Percentiles rank a stretch among this genome's conserved stretches.
Conservation (phyloP, 2,888 invertebrate species). For the Cheilosia grossa region DNA sequence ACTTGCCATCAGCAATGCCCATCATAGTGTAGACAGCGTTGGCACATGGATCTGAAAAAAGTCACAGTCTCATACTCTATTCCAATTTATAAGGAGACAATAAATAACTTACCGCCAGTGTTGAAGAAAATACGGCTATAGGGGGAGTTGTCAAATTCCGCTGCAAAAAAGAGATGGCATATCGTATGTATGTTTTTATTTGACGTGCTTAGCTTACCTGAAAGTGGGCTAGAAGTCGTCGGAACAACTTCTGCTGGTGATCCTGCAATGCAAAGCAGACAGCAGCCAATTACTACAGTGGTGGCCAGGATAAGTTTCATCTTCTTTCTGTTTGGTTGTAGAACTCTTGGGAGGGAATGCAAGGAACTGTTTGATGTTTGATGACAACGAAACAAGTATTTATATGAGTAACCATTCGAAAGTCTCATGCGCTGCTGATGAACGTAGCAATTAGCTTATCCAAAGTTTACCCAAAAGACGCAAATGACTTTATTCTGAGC, state of each 20-base stretch:
- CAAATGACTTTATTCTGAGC: slow-evolving; percentile 22
- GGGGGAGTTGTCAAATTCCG: not conserved
- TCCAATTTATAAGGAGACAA: not conserved
- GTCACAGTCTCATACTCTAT: not conserved
- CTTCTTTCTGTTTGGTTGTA: not conserved
- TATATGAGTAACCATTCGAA: slow-evolving; percentile 9
- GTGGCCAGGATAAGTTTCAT: slow-evolving; percentile 38
- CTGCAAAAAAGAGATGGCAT: slow-evolving; percentile 6
- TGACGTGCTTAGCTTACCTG: slow-evolving; percentile 5
- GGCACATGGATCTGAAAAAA: slow-evolving; percentile 49
- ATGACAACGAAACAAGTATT: slow-evolving; percentile 6
- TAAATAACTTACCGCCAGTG: slow-evolving; percentile 27
- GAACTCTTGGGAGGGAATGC: slow-evolving; percentile 10
- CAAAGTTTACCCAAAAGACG: slow-evolving; percentile 1
- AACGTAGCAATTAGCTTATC: slow-evolving; percentile 44
- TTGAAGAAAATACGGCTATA: slow-evolving; percentile 44
- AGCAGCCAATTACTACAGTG: slow-evolving; percentile 12
- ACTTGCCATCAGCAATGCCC: slow-evolving; percentile 54
- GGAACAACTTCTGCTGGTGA: not conserved
- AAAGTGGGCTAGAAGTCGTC: not conserved
- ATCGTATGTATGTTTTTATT: not conserved
- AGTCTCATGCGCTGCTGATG: slow-evolving; percentile 10
- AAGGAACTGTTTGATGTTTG: slow-evolving; percentile 29
- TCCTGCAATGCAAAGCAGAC: slow-evolving; percentile 13
- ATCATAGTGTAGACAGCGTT: slow-evolving; percentile 41